Evolutionary conservation across 2,797 vertebrate genomes (phyloP), one percentile per base, ranked within the genome.

Genomic region (Neosalanx taihuensis): DNA sequence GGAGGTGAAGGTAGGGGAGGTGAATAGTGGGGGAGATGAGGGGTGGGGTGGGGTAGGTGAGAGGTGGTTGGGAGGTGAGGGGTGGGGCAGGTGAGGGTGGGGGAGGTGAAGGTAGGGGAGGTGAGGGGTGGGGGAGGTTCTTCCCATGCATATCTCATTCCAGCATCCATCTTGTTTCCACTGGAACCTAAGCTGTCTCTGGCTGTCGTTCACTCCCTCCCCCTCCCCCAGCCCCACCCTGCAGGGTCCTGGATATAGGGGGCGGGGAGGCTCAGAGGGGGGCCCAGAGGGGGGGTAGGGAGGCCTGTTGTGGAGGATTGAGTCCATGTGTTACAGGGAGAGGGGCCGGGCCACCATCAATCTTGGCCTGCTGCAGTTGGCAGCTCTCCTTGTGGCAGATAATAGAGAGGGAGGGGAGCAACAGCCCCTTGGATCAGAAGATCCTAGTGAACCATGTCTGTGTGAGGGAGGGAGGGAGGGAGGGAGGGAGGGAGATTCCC

Each of bases 341-440:
- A 17, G 64, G 51, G 33, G 63, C 69, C 67, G 15, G 60, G n/a
- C 35, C 17, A 29, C 23, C 68, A 66, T 69, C 58, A 75, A 70
- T 60, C 68, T 46, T 64, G 64, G 51, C 33, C 61, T 29, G 30
- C 68, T 49, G 60, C 60, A 51, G 31, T 58, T 69, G 69, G 60
- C 69, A 69, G 56, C 30, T 62, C 65, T 51, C 71, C 53, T 71
- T 64, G 70, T 68, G 70, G 66, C n/a, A 17, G 68, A 67, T 67
- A 67, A 74, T 60, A 69, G 61, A 53, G 65, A 78, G 72, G 46
- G 65, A 78, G n/a, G 69, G 46, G 59, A 60, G 53, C 41, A 60
- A 73, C 46, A 65, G 72, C 59, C 49, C 66, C 69, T 70, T 59
- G 33, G 63, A 64, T 72, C 46, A 58, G 37, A 59, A 37, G 71